phyloP scores from a whole-genome alignment of 2,797 vertebrate genomes.

The Paramormyrops hopkinsi region DNA sequence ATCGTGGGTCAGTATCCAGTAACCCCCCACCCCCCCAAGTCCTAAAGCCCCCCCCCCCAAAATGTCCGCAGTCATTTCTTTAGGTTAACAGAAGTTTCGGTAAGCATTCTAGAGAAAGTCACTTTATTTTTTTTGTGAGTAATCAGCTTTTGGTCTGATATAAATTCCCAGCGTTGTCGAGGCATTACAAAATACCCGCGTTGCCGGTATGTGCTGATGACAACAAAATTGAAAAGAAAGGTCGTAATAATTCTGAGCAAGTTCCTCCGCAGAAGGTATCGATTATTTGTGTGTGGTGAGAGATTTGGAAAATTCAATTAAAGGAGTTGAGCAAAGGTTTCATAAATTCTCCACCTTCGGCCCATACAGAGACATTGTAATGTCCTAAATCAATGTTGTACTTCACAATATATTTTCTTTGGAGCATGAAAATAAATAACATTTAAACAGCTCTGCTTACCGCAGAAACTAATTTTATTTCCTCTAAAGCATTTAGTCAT shows the following conservation, averaged over 20 bases:
- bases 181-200: conserved; percentile 81
- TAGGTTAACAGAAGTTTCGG: conserved; percentile 63
- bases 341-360: conserved; percentile 90
- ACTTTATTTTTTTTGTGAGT: conserved; percentile 61
- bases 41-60: conserved; percentile 24
- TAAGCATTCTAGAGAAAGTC: conserved; percentile 59
- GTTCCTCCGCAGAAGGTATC: conserved; percentile 94
- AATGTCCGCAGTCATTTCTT: conserved; percentile 44
- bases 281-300: conserved; percentile 99
- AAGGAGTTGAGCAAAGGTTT: conserved; percentile 99
- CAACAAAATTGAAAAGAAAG: conserved; percentile 97
- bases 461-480: conserved; percentile 98
- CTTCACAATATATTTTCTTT: conserved; percentile 99
- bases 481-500: conserved; percentile 81
- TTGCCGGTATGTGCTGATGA: conserved; percentile 94
- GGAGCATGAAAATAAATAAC: conserved; percentile 99
- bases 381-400: conserved; percentile 97
- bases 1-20: neutral
- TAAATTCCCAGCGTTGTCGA: conserved; percentile 76
- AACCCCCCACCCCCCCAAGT: neutral
- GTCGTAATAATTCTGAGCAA: conserved; percentile 97
- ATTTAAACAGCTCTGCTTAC: conserved; percentile 99
- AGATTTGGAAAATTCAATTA: conserved; percentile 99
- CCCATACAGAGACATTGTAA: conserved; percentile 88
- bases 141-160: conserved; percentile 71